Conservation (phyloP, 2,113 vertebrate genomes). For the Apaloderma vittatum region DNA sequence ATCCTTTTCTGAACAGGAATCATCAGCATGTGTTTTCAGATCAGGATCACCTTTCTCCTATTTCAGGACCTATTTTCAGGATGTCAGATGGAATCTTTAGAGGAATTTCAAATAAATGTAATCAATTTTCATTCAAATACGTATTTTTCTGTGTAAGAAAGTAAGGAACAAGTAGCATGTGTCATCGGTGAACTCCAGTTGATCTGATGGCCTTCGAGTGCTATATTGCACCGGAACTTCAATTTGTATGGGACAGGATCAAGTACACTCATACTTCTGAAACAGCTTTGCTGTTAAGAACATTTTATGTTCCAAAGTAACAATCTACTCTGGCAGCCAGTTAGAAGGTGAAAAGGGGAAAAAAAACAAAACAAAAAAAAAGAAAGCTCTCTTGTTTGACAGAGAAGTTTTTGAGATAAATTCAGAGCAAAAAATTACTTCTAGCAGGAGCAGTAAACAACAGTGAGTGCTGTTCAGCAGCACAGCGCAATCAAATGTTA, state of each 20-base stretch:
- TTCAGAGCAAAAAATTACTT: background rate
- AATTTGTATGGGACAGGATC: background rate
- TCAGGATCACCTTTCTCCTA: background rate
- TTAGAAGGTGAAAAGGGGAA: background rate
- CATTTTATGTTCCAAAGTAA: background rate
- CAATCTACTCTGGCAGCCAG: background rate
- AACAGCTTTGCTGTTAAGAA: background rate
- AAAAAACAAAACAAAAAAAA: fast-evolving
- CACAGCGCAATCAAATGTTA: background rate
- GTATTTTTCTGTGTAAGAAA: background rate
- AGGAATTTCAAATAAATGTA: background rate
- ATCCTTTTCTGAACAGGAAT: background rate
- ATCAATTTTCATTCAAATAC: background rate
- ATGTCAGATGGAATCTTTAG: background rate
- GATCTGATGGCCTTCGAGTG: background rate
- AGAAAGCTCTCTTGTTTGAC: background rate
- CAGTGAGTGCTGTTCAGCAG: background rate
- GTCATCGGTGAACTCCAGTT: background rate
- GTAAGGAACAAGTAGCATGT: background rate
- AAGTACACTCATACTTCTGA: background rate
- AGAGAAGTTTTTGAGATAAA: background rate
- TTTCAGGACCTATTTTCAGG: background rate
- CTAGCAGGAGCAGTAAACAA: background rate
- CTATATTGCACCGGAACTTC: background rate
- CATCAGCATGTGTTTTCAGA: background rate